Conservation (phyloP, 2,888 invertebrate genomes). For the Nemapogon koenigi region DNA sequence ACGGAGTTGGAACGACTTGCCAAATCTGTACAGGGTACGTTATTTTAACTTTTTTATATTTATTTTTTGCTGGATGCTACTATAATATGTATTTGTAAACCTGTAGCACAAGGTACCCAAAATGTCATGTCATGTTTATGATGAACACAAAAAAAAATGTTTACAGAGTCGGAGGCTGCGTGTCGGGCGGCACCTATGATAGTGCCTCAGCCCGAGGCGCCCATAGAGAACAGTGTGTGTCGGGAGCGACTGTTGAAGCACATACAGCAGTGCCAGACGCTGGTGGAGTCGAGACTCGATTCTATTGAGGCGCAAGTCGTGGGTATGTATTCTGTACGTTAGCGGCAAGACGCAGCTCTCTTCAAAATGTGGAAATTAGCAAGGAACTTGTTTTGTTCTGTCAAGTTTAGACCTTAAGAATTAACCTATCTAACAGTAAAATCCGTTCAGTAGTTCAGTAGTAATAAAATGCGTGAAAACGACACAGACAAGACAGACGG, state of each 20-base stretch:
- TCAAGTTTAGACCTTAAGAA: not conserved
- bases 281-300: slow-evolving; percentile 74
- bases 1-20: slow-evolving; percentile 47
- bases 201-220: slow-evolving; percentile 81
- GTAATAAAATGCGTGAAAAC: no score
- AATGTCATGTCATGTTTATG: no score
- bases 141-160: no score
- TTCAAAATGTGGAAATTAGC: no score
- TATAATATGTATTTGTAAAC: no score
- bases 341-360: no score
- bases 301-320: slow-evolving; percentile 79
- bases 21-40: slow-evolving; percentile 45
- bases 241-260: slow-evolving; percentile 78
- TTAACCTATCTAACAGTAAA: not conserved
- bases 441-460: not conserved
- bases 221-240: slow-evolving; percentile 81
- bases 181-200: no score
- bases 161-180: no score
- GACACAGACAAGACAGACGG: no score
- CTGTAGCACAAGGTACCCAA: no score
- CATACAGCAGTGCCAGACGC: slow-evolving; percentile 75
- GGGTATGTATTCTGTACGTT: slow-evolving; percentile 41
- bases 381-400: not conserved
- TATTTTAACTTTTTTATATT: slow-evolving; percentile 2
- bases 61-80: no score